These are phyloP conservation scores for Operophtera brumata DNA, from an alignment of 2,888 invertebrate genomes.

Conservation along the genomic window DNA sequence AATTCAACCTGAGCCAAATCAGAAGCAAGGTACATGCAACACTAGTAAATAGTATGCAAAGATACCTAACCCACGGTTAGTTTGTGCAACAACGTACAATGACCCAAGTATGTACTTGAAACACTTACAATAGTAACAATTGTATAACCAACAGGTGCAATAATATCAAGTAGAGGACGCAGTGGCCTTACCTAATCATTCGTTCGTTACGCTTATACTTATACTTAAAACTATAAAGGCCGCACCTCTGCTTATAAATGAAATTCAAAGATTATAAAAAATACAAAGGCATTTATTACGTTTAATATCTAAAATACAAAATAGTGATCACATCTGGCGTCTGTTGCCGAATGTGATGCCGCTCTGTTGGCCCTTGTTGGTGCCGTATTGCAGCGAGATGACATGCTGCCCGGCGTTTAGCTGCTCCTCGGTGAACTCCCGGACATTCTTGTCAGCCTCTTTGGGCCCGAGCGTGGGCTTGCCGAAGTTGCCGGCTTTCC, in stretches of 20 bases:
- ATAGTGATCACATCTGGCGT: constrained; percentile 91
- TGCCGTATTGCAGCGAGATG: constrained; percentile 97
- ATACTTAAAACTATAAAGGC: constrained; percentile 31
- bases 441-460: constrained; percentile 96
- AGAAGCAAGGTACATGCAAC: too few relatives aligned
- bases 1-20: too few relatives aligned
- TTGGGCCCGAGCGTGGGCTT: constrained; percentile 96
- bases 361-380: constrained; percentile 97
- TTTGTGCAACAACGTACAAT: not conserved
- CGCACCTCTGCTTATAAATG: constrained; percentile 42
- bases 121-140: not conserved
- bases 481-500: constrained; percentile 93
- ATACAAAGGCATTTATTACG: constrained; percentile 57
- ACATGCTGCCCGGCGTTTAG: constrained; percentile 95
- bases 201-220: constrained; percentile 25
- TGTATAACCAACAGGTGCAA: constrained; percentile 10
- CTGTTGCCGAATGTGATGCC: constrained; percentile 98
- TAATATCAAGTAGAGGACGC: constrained; percentile 21
- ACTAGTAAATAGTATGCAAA: too few relatives aligned
- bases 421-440: constrained; percentile 96
- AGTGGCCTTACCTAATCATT: constrained; percentile 50
- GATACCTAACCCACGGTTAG: too few relatives aligned
- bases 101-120: not conserved
- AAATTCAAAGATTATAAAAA: constrained; percentile 48
- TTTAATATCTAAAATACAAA: constrained; percentile 20